These are phyloP conservation scores for Siderastrea radians DNA, from an alignment of 92 coral and sea anemone species.

Conservation along the genomic window DNA sequence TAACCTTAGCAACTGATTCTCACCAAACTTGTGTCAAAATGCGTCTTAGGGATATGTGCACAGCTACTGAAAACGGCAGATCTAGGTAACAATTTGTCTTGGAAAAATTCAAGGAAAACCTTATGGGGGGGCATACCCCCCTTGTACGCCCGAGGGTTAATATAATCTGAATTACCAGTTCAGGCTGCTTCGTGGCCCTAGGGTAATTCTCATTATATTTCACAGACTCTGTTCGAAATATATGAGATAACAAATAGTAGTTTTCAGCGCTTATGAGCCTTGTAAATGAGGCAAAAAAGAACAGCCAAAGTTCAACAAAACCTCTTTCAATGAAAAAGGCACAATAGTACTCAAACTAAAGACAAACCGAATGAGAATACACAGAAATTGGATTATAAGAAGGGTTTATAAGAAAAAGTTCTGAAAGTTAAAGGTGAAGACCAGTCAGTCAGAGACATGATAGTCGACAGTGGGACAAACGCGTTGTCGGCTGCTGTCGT, in stretches of 20 bases:
- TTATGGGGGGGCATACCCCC: too few relatives aligned
- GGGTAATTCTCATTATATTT: slow-evolving; percentile 65
- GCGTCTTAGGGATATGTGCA: too few relatives aligned
- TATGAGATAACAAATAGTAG: slow-evolving; percentile 46
- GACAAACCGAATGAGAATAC: not conserved
- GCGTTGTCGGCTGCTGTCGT: slow-evolving; percentile 43
- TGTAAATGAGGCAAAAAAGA: not conserved
- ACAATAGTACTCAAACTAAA: not conserved
- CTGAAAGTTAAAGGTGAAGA: slow-evolving; percentile 58
- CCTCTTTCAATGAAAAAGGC: not conserved
- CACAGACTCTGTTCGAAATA: slow-evolving; percentile 50
- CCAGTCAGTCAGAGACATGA: slow-evolving; percentile 64
- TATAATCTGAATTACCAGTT: slow-evolving; percentile 52
- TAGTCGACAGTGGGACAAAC: slow-evolving; percentile 38
- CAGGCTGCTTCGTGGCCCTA: slow-evolving; percentile 61
- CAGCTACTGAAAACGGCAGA: too few relatives aligned
- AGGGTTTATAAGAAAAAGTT: slow-evolving; percentile 50
- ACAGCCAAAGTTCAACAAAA: not conserved
- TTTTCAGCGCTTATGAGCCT: slow-evolving; percentile 29
- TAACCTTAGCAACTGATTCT: too few relatives aligned
- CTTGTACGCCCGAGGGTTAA: too few relatives aligned
- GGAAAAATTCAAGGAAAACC: too few relatives aligned
- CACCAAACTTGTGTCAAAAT: too few relatives aligned
- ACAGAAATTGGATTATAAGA: slow-evolving; percentile 22
- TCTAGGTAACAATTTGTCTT: too few relatives aligned